Conservation (phyloP, 2,113 vertebrate genomes). For the Gambusia holbrooki region DNA sequence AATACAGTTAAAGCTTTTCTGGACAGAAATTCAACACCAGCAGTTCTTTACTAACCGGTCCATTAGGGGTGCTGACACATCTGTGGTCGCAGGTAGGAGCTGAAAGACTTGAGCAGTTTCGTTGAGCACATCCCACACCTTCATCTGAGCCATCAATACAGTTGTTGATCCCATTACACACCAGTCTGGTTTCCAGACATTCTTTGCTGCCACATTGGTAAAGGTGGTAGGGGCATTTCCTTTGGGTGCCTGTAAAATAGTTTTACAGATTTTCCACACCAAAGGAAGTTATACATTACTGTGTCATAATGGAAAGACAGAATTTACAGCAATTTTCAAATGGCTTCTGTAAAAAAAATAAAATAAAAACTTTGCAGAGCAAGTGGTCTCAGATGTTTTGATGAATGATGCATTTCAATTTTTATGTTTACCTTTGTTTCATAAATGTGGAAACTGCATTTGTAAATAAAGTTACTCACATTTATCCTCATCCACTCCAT, state of each 20-base stretch:
- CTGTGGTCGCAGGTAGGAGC: slow-evolving; percentile 75
- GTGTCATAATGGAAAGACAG: no score
- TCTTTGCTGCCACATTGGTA: slow-evolving; percentile 79
- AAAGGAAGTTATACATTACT: neutral
- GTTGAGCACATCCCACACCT: slow-evolving; percentile 73
- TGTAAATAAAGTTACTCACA: slow-evolving; percentile 77
- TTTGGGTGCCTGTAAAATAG: slow-evolving; percentile 70
- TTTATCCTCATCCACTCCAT: slow-evolving; percentile 82
- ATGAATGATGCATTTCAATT: neutral
- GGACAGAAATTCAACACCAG: neutral
- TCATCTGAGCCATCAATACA: slow-evolving; percentile 88
- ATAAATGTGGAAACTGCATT: neutral
- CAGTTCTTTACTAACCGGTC: slow-evolving; percentile 79
- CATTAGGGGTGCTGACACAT: slow-evolving; percentile 85
- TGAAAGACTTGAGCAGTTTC: slow-evolving; percentile 64
- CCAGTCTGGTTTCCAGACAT: slow-evolving; percentile 80
- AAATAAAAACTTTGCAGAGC: no score
- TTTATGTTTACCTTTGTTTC: neutral
- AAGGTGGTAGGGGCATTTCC: slow-evolving; percentile 76
- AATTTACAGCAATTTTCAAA: no score
- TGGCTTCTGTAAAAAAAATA: no score
- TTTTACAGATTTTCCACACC: neutral
- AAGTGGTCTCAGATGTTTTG: no score
- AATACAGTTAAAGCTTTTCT: neutral
- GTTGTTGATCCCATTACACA: slow-evolving; percentile 83